phyloP scores from a whole-genome alignment of 2,888 invertebrate species.

The Dasysyrphus tricinctus region DNA sequence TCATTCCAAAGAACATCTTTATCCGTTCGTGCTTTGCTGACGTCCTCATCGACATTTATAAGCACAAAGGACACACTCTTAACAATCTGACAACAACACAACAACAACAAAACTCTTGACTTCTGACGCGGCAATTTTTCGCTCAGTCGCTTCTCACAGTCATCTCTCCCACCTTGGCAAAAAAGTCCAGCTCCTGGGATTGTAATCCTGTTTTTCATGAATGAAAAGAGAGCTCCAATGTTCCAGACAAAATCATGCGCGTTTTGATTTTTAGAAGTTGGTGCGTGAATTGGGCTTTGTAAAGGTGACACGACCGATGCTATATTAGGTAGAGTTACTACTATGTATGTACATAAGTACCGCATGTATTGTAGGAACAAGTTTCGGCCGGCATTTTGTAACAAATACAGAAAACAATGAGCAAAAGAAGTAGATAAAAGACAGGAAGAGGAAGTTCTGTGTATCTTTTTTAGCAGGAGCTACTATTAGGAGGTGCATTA shows the following conservation, averaged over 20 bases:
- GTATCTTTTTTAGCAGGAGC: slow-evolving; percentile 8
- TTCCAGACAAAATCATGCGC: slow-evolving; percentile 25
- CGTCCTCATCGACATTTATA: slow-evolving; percentile 17
- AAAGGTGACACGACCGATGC: slow-evolving; percentile 15
- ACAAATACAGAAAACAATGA: slow-evolving; percentile 8
- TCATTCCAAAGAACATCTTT: not conserved
- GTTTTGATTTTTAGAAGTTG: not conserved
- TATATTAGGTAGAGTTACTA: not conserved
- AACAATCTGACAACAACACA: too few relatives aligned
- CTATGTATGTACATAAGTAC: too few relatives aligned
- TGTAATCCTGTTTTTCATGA: slow-evolving; percentile 26
- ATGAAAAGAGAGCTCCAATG: slow-evolving; percentile 20
- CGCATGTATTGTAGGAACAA: not conserved
- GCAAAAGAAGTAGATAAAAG: not conserved
- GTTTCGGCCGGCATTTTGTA: slow-evolving; percentile 15
- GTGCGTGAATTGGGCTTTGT: slow-evolving; percentile 10
- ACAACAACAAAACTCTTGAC: not conserved
- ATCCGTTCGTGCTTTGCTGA: slow-evolving; percentile 15
- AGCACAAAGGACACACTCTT: slow-evolving; percentile 16
- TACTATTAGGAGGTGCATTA: slow-evolving; percentile 14
- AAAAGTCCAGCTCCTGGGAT: slow-evolving; percentile 4
- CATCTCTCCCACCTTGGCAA: not conserved
- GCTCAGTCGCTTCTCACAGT: slow-evolving; percentile 7
- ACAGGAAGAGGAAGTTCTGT: slow-evolving; percentile 16
- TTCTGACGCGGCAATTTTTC: slow-evolving; percentile 29